Evolutionary conservation across 2,888 invertebrate species (phyloP), one percentile per base, ranked within the genome.

Genomic region (Ormyrus nitidulus): DNA sequence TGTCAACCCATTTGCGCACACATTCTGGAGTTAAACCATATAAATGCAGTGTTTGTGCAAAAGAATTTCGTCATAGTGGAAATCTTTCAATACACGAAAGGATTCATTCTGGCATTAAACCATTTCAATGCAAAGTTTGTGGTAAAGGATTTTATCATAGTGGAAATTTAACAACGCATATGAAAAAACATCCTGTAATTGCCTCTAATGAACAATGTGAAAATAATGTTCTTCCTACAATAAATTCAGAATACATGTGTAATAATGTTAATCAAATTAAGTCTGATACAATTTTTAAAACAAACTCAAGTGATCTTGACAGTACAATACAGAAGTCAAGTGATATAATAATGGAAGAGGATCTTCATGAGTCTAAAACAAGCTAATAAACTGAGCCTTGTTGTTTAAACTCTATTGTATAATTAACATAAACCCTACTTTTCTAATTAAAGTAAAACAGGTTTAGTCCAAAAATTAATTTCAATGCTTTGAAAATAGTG

Each of bases 111-210:
- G 90, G 90, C 4, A 86, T 90, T 58, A 90, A 90, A 69, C 90
- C 90, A n/a, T 90, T 90, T 84, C 90, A 90, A 81, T 90, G 90
- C 83, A 90, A 90, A 83, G 83, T 90, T 76, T 90, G 90, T 81
- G 89, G 89, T 13, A 90, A 90, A 77, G 89, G 90, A 79, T 90
- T 90, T 83, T 90, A 90, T 84, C 90, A 90, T 81, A 90, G 90
- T 73, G 90, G 90, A 10, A 90, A 90, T 83, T 83, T 90, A 51
- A 90, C 90, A 8, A 90, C 90, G 7, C 90, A 90, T 77, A 90
- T 90, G 90, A 90, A 90, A 78, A 90, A 89, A 79, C 90, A 90
- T 83, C 85, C 87, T 64, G 85, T 87, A 61, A 85, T 83, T 62
- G 83, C 83, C 44, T 83, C 80, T 74, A 71, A 83, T 68, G 84